Evolutionary conservation across 92 coral and sea anemone genomes (phyloP).

Genomic region (Porites rus): DNA sequence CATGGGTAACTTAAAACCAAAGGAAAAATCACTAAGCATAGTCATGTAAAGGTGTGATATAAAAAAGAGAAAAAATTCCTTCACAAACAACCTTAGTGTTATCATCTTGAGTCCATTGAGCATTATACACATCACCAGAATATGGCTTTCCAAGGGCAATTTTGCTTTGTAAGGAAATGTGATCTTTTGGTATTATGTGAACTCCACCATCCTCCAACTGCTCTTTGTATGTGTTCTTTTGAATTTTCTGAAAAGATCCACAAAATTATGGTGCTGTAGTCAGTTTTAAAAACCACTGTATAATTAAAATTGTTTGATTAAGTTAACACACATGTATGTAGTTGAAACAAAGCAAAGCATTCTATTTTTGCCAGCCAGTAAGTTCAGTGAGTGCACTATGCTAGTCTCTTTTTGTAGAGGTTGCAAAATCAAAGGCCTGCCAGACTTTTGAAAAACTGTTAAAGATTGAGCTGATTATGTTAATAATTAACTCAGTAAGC

Average conservation of each 20-base stretch:
- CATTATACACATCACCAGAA: conserved; percentile 59
- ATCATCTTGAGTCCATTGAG: conserved; percentile 44
- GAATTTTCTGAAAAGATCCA: not conserved
- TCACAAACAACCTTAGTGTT: conserved; percentile 36
- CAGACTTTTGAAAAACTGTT: no score
- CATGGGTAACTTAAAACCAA: no score
- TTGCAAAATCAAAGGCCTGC: no score
- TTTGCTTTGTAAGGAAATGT: conserved; percentile 29
- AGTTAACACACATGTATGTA: not conserved
- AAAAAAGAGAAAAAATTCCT: not conserved
- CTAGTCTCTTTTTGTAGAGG: no score
- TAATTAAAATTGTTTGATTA: not conserved
- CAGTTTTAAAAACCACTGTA: no score
- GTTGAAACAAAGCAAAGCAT: no score
- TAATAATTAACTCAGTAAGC: no score
- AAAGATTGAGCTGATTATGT: no score
- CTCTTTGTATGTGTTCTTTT: conserved; percentile 46
- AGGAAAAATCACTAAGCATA: no score
- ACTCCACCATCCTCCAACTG: conserved; percentile 47
- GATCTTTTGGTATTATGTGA: conserved; percentile 41
- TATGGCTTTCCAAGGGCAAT: conserved; percentile 54
- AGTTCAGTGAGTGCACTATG: no score
- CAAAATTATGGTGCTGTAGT: not conserved
- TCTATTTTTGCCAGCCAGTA: no score
- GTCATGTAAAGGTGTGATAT: no score